Percentiles rank a stretch among this genome's conserved stretches.
phyloP scores from a whole-genome alignment of 2,888 invertebrate species.

The Ophraella communa region DNA sequence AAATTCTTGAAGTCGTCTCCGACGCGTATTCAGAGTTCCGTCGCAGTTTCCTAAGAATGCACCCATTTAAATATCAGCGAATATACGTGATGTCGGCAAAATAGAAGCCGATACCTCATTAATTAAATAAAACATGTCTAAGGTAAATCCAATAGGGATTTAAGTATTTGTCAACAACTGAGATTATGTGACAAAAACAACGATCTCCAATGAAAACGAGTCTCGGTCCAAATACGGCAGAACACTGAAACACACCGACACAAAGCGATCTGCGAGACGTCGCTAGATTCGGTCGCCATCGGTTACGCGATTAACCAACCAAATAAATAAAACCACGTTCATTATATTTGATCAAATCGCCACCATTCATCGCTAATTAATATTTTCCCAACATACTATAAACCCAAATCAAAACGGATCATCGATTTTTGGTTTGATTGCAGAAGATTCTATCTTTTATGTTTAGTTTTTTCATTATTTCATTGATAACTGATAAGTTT shows the following conservation, averaged over 20 bases:
- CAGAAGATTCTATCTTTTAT: too few species aligned
- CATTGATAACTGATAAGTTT: too few species aligned
- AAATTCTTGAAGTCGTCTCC: conserved; percentile 39
- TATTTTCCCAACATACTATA: too few species aligned
- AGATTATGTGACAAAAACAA: conserved; percentile 58
- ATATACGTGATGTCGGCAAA: conserved; percentile 50
- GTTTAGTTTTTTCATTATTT: too few species aligned
- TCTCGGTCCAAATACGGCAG: conserved; percentile 52
- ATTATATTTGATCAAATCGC: neutral
- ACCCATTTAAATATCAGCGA: conserved; percentile 53
- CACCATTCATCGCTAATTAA: neutral
- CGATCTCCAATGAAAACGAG: conserved; percentile 52
- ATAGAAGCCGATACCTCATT: conserved; percentile 53
- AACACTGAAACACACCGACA: conserved; percentile 55
- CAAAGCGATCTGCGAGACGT: conserved; percentile 23
- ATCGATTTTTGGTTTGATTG: too few species aligned
- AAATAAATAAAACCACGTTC: neutral
- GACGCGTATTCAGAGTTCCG: conserved; percentile 41
- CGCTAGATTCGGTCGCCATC: neutral
- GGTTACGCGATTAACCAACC: neutral
- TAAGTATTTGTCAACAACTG: conserved; percentile 57
- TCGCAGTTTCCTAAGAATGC: conserved; percentile 36
- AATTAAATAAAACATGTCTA: conserved; percentile 57
- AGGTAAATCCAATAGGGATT: conserved; percentile 55
- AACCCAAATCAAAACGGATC: too few species aligned